Evolutionary conservation across 2,113 vertebrate genomes (phyloP).

Genomic region (Lathamus discolor): DNA sequence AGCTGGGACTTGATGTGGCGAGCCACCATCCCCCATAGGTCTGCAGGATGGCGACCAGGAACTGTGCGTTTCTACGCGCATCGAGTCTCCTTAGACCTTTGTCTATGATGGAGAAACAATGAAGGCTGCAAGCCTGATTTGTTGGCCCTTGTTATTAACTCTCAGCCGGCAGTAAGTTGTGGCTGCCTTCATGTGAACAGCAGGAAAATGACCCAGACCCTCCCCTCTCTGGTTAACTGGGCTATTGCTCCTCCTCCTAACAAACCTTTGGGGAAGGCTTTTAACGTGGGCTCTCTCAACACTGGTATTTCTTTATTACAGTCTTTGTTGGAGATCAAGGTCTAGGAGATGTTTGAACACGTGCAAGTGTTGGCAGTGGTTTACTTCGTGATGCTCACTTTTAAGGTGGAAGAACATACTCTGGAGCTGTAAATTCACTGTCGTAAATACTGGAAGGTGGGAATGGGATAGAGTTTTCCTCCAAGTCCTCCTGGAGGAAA

Average conservation of each 20-base stretch:
- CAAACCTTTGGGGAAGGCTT: not conserved
- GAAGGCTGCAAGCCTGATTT: not conserved
- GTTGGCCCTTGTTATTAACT: not conserved
- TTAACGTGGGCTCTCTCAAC: not conserved
- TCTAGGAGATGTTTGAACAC: not conserved
- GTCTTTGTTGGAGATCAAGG: not conserved
- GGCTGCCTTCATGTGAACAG: accelerated
- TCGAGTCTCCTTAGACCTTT: not conserved
- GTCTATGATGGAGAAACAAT: not conserved
- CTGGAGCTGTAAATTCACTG: not conserved
- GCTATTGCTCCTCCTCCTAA: not conserved
- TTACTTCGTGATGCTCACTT: not conserved
- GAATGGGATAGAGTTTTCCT: accelerated
- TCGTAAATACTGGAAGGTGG: not conserved
- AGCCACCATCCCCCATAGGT: not conserved
- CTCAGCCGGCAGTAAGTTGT: not conserved
- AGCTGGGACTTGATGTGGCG: not conserved
- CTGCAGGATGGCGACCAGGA: not conserved
- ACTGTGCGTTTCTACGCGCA: not conserved
- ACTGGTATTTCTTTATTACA: not conserved
- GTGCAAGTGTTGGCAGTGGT: accelerated
- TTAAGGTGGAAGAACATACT: accelerated
- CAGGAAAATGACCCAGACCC: not conserved
- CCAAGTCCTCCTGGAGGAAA: not conserved
- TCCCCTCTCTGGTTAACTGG: not conserved